Evolutionary conservation across 2,113 vertebrate genomes (phyloP), one percentile per base, ranked within the genome.

Genomic region (Pardalotus punctatus): DNA sequence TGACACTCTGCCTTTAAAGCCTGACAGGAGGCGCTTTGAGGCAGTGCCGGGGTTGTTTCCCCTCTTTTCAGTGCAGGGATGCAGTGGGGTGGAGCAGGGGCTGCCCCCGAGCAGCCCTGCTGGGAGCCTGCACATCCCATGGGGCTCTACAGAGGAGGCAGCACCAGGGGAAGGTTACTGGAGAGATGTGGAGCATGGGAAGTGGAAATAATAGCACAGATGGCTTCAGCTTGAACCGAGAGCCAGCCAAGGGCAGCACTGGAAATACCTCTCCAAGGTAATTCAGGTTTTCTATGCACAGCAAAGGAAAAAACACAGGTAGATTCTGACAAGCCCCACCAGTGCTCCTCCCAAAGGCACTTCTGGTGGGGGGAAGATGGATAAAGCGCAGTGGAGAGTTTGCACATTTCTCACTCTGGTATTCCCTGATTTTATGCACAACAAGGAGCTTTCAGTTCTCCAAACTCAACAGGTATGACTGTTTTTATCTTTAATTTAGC

Each of bases 181-280:
- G 31, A 11, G 27, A 81, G 22, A 24, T 9, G 42, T 31, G 42
- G 42, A 51, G 60, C 36, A 10, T 7, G 23, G 24, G 33, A 70
- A 28, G 9, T 10, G 27, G 76, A 60, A 76, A 83, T 11, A 27
- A 48, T 0, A 35, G n/a, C 58, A 47, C n/a, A 11, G 14, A 25
- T 2, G 1, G 3, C 45, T 56, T 78, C 66, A 43, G 0, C 19
- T 1, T 20, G 80, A 71, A 16, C 51, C 23, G 21, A 5, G 19
- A 65, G 36, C 21, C 43, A 48, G 61, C 14, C 79, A 16, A 6
- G 5, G 47, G 47, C 43, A 85, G 56, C 12, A 3, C 3, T 31
- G 25, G 53, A 64, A 72, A 19, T 3, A 6, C 31, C 10, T 21
- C 33, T 50, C 61, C 27, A 21, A 58, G 53, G 53, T 38, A 14